Evolutionary conservation across 1,140 invertebrate genomes (phyloP).

Genomic region (Dendroctonus ponderosae): DNA sequence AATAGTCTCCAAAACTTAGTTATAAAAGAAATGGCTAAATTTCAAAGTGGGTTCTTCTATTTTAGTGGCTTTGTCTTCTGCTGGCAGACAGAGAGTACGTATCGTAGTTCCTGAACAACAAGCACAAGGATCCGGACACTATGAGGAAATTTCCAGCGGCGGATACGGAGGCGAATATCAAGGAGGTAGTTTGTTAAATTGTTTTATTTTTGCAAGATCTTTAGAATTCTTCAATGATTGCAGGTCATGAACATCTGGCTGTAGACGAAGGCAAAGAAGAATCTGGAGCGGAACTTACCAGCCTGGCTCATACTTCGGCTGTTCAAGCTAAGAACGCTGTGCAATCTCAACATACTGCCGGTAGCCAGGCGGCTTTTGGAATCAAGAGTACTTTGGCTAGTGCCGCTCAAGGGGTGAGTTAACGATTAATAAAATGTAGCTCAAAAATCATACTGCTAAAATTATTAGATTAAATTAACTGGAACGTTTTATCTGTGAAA

Average conservation of each 20-base stretch:
- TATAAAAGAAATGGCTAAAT: too few relatives aligned
- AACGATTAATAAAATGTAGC: background rate
- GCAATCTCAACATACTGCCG: slow-evolving; percentile 40
- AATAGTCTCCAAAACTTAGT: too few relatives aligned
- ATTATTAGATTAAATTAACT: too few relatives aligned
- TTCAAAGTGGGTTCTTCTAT: background rate
- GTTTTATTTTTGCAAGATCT: background rate
- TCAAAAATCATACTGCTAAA: too few relatives aligned
- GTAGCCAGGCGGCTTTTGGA: slow-evolving; percentile 41
- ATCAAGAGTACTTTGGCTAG: slow-evolving; percentile 39
- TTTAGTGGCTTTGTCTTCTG: slow-evolving; percentile 17
- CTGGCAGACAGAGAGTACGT: slow-evolving; percentile 9
- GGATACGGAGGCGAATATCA: slow-evolving; percentile 23
- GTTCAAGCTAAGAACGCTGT: slow-evolving; percentile 41
- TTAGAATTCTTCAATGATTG: background rate
- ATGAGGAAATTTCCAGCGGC: slow-evolving; percentile 16
- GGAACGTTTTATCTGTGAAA: too few relatives aligned
- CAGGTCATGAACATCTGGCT: background rate
- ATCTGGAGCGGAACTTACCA: slow-evolving; percentile 38
- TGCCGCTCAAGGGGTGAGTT: slow-evolving; percentile 39
- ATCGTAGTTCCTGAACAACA: slow-evolving; percentile 36
- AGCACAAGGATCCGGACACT: slow-evolving; percentile 13
- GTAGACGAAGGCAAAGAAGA: slow-evolving; percentile 28
- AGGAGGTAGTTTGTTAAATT: slow-evolving; percentile 1
- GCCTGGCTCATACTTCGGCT: slow-evolving; percentile 39